Base-by-base conservation (phyloP, 64 coral and sea anemone genomes). In the Catalaphyllia jardinei region DNA sequence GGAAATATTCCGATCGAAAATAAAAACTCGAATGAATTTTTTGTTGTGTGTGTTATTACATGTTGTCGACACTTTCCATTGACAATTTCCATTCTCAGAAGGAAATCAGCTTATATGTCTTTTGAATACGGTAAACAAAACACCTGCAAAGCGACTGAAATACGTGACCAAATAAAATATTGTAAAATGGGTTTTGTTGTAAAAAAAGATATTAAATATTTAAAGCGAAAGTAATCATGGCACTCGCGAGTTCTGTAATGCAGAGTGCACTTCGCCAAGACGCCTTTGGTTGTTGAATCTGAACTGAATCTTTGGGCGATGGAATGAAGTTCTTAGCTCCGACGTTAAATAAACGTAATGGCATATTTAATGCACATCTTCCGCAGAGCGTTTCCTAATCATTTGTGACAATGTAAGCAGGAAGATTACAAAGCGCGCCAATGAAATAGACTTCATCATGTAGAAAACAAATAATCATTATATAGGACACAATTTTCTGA, bases 121-220 rank as follows among this genome's bases (percentile, higher is more conserved):
- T 28, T 25, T 27, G 10, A 27, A 69, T 25, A 69, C 1, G 65
- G 10, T 69, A 69, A 69, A 69, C 65, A 69, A 69, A 25, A 11
- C 4, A 57, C 6, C 22, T 69, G 65, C 29, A 69, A 69, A 9
- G 3, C 42, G 65, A 29, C 27, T n/a, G n/a, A n/a, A n/a, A 69
- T 69, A 69, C 65, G 65, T 69, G 65, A n/a, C 24, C 22, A 24
- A 25, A 46, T 46, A 0, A 46, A 25, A 27, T 69, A 24, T n/a
- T 69, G 7, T 9, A 69, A 29, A 69, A 27, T 67, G 7, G 25
- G 4, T 18, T 65, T 65, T 20, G 65, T 57, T 57, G 54, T 57
- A 57, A n/a, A n/a, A n/a, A n/a, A n/a, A n/a, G 65, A 7, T 69
- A 25, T 69, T 69, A 69, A 69, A 69, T 69, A 69, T 69, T 69